These are phyloP conservation scores for Columba livia DNA, from an alignment of 2,113 vertebrate species.

Conservation along the genomic window DNA sequence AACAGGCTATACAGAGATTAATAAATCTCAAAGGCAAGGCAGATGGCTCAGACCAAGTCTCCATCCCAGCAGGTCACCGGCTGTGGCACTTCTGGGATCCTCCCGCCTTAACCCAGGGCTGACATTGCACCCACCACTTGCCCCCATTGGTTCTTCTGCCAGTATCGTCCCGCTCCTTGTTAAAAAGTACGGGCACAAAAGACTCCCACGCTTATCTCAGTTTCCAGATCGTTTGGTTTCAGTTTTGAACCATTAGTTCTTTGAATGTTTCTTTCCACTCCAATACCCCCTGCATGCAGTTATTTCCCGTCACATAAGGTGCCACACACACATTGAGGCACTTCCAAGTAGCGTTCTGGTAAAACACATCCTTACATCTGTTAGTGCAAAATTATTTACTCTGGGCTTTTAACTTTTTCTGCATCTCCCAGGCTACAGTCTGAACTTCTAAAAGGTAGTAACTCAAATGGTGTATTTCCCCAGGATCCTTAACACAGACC, in stretches of 20 bases:
- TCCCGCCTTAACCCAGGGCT: neutral
- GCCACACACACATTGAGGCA: rapidly evolving
- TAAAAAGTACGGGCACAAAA: neutral
- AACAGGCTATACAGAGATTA: neutral
- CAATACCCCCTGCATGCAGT: neutral
- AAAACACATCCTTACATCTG: neutral
- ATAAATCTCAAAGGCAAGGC: neutral
- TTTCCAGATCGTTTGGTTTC: neutral
- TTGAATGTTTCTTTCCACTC: neutral
- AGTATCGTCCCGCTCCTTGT: neutral
- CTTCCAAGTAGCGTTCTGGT: neutral
- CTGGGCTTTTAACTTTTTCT: neutral
- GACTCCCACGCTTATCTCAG: neutral
- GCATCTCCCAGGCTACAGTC: neutral
- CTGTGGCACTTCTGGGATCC: neutral
- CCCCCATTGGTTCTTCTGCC: neutral
- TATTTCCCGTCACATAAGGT: rapidly evolving
- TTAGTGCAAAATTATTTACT: neutral
- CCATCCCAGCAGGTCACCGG: neutral
- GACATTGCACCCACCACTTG: neutral
- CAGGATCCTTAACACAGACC: neutral
- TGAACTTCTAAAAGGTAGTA: neutral
- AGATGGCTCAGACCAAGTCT: neutral
- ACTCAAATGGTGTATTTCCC: neutral
- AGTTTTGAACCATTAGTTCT: neutral